These are phyloP conservation scores for Stomorhina lunata DNA, from an alignment of 2,888 invertebrate genomes.

Conservation along the genomic window DNA sequence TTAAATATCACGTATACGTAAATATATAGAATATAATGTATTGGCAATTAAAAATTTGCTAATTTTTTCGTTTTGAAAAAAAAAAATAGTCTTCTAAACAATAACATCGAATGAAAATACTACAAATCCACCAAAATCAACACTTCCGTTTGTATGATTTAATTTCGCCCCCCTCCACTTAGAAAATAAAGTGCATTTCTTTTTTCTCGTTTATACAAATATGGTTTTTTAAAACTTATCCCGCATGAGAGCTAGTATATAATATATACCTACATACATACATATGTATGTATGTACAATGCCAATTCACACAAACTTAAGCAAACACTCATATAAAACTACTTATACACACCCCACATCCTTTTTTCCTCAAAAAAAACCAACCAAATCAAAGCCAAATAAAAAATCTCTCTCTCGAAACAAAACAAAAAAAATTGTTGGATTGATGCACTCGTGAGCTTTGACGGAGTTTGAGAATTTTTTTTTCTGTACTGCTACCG, in stretches of 20 bases:
- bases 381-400: conserved; percentile 1
- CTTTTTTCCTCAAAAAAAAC: neutral
- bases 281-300: neutral
- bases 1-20: no score
- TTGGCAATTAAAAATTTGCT: no score
- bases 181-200: conserved; percentile 1
- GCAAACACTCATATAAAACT: neutral
- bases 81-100: no score
- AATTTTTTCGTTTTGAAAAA: no score
- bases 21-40: no score
- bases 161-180: neutral
- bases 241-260: no score
- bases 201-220: neutral
- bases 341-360: neutral
- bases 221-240: neutral
- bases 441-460: conserved; percentile 44
- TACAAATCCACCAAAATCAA: neutral
- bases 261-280: no score
- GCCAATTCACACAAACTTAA: neutral
- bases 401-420: neutral
- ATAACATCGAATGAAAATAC: neutral
- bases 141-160: neutral
- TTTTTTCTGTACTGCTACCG: conserved; percentile 2
- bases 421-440: conserved; percentile 18
- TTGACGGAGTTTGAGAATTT: conserved; percentile 31